Base-by-base conservation (phyloP, 2,888 invertebrate species). In the Amiota mariae region DNA sequence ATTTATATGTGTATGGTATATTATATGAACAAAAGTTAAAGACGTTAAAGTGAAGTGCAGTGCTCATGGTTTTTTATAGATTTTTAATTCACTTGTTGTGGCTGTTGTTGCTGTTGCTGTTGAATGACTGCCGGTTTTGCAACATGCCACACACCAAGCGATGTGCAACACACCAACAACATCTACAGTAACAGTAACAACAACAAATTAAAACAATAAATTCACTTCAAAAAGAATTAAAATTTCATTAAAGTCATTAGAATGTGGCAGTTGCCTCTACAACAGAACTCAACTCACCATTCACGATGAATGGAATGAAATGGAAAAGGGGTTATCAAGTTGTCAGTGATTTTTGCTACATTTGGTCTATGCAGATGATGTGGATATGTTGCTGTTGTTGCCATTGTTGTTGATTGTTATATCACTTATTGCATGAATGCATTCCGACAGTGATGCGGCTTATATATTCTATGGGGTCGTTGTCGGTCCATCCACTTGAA, bases 211-310 rank as follows among this genome's bases (percentile, higher is more conserved):
- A 77, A 82, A 86, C 85, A 88, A 88, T 88, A 88, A 88, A 88
- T 88, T 88, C 80, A 82, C 82, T 80, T 84, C 82, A 85, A 81
- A 82, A 79, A 81, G 82, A 84, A 88, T 88, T 88, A 85, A 85
- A 85, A 79, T 88, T 88, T 88, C 87, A 88, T 88, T 88, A 87
- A 87, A 88, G 84, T 82, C 86, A 88, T 88, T 87, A 87, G 85
- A 87, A 82, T 78, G 73, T 77, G 49, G 36, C 79, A 77, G 67
- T 54, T 61, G 71, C 67, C 75, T 63, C 2, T 6, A 36, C 72
- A 79, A 6, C 75, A 72, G 72, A 71, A 79, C 74, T 78, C 24
- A 2, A 3, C n/a, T n/a, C 77, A 81, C 81, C 84, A 79, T 74
- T 61, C 74, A 66, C 24, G 2, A 24, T 36, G 3, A 2, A 36